Evolutionary conservation across 2,113 vertebrate species (phyloP), one percentile per base, ranked within the genome.

Genomic region (Callithrix jacchus): DNA sequence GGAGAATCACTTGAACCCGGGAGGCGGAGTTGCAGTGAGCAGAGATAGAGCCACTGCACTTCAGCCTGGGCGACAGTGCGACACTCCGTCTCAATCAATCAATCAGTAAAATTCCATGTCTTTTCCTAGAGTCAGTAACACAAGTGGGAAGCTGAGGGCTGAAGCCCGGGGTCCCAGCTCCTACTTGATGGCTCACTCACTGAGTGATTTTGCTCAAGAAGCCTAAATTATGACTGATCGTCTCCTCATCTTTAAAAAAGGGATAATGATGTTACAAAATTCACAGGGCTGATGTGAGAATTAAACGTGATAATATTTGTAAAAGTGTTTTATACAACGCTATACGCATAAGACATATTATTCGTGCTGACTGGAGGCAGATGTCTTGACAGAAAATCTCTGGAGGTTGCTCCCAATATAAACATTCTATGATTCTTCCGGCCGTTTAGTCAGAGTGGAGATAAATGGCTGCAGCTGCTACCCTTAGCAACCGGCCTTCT

Each of bases 251-350:
- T 94, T 56, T 87, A 77, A 95, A 81, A 92, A 11, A n/a, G 61
- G 87, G 56, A 70, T 89, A 91, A 97, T 64, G 89, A 94, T 52
- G 30, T 4, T 74, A 88, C 74, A 96, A 74, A 81, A 95, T 95
- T 92, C 94, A 92, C 81, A 76, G 92, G 84, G 84, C 87, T 64
- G 87, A 70, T 64, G 70, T 92, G 90, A 96, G 94, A 95, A 92
- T 94, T 93, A 93, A 95, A 80, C 20, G 70, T 80, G 87, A 82
- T 94, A 79, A 93, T 97, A 87, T 93, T 96, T 95, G 74, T 87
- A 76, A 87, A 89, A 91, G 77, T 71, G 87, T 93, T 95, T 96
- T 92, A 66, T 71, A 77, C 94, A 84, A 90, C 84, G 84, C 64
- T 52, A 0, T 58, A 95, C 87, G 90, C 42, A 8, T 70, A 61